phyloP scores from a whole-genome alignment of 2,113 vertebrate species.

The Ondatra zibethicus region DNA sequence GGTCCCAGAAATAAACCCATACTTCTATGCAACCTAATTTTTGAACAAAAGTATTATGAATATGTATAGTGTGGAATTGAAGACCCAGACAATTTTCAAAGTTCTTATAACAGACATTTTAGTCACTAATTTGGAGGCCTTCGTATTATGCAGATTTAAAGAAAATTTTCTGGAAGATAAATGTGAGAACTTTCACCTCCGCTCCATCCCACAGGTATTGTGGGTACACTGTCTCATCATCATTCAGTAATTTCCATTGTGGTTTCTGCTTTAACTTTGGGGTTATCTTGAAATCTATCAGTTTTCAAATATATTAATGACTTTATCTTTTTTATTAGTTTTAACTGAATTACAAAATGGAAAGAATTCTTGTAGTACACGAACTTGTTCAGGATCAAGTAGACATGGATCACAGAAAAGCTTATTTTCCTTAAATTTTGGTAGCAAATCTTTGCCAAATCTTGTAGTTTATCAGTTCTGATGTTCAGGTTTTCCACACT shows the following conservation, averaged over 20 bases:
- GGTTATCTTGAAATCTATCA: background rate
- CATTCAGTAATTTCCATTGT: conserved; percentile 72
- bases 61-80: background rate
- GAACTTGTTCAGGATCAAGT: background rate
- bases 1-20: background rate
- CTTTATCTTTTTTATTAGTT: conserved; percentile 14
- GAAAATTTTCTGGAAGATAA: conserved; percentile 26
- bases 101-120: conserved; percentile 10
- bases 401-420: background rate
- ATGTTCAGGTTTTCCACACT: background rate
- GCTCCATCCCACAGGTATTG: background rate
- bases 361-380: background rate
- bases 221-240: conserved; percentile 20
- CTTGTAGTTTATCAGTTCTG: background rate
- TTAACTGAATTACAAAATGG: background rate
- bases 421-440: background rate
- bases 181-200: conserved; percentile 57
- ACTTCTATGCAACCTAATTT: background rate
- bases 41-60: background rate
- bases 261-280: conserved; percentile 51
- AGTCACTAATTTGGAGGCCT: background rate
- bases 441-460: background rate
- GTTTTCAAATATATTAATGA: conserved; percentile 38
- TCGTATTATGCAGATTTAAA: conserved; percentile 28
- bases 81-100: background rate